phyloP scores from a whole-genome alignment of 2,888 invertebrate genomes.

The Enoplolaimus lenunculus region DNA sequence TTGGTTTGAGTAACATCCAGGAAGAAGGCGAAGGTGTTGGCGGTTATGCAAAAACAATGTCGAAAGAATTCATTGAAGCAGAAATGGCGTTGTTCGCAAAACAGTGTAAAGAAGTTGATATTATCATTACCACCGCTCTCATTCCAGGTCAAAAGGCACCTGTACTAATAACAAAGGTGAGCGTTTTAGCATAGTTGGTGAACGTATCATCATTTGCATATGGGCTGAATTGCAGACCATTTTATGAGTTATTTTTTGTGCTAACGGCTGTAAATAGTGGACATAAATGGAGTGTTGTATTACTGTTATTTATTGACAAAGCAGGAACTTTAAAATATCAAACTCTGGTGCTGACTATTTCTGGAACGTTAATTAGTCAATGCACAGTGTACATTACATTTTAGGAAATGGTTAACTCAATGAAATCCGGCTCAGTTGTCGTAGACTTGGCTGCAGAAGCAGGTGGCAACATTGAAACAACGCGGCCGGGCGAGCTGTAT shows the following conservation, averaged over 20 bases:
- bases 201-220: no score
- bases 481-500: slow-evolving; percentile 59
- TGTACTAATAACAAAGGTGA: slow-evolving; percentile 59
- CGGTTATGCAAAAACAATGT: slow-evolving; percentile 73
- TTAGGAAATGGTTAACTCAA: slow-evolving; percentile 59
- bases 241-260: no score
- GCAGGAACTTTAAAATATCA: neutral
- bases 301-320: no score
- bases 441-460: slow-evolving; percentile 76
- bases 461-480: slow-evolving; percentile 72
- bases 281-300: no score
- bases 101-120: slow-evolving; percentile 67
- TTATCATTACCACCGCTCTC: slow-evolving; percentile 72
- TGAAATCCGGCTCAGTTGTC: slow-evolving; percentile 75
- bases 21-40: slow-evolving; percentile 52
- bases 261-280: no score
- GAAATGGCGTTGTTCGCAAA: slow-evolving; percentile 72
- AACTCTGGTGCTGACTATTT: no score
- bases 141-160: slow-evolving; percentile 76
- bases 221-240: no score
- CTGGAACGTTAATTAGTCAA: no score
- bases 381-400: no score
- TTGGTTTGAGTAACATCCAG: slow-evolving; percentile 36
- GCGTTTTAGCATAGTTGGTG: no score
- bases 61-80: slow-evolving; percentile 65